These are phyloP conservation scores for Melinopterus prodromus DNA, from an alignment of 2,888 invertebrate species.

Conservation along the genomic window DNA sequence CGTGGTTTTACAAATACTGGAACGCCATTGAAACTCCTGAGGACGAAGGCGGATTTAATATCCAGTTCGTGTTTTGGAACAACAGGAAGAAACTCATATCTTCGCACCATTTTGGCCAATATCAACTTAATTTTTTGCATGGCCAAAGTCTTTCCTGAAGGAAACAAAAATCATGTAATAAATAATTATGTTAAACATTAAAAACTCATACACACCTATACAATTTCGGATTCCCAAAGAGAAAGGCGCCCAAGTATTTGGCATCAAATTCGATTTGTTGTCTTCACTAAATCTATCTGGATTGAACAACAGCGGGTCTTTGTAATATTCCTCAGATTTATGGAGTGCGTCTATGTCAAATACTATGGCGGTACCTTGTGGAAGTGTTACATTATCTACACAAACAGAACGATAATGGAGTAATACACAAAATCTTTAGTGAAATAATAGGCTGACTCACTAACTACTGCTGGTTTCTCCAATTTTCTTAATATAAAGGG, in stretches of 20 bases:
- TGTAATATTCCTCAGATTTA: not conserved
- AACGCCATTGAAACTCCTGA: not conserved
- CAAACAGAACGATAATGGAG: not conserved
- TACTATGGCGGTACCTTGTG: not conserved
- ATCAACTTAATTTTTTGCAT: not conserved
- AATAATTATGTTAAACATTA: no score
- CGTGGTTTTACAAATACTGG: not conserved
- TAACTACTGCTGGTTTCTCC: not conserved
- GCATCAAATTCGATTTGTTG: not conserved
- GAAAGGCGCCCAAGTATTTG: not conserved
- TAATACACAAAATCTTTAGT: not conserved
- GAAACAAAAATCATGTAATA: no score
- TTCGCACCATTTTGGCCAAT: not conserved
- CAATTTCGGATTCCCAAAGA: not conserved
- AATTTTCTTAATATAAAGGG: not conserved
- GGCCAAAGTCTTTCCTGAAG: not conserved
- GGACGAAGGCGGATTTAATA: not conserved
- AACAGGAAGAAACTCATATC: not conserved
- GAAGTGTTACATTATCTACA: not conserved
- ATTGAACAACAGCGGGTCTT: not conserved
- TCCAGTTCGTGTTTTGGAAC: not conserved
- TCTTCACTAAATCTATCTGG: not conserved
- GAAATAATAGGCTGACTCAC: not conserved
- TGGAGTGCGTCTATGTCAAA: not conserved
- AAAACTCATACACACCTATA: not conserved